phyloP scores from a whole-genome alignment of 2,113 vertebrate species.

The Hippocampus mohnikei region DNA sequence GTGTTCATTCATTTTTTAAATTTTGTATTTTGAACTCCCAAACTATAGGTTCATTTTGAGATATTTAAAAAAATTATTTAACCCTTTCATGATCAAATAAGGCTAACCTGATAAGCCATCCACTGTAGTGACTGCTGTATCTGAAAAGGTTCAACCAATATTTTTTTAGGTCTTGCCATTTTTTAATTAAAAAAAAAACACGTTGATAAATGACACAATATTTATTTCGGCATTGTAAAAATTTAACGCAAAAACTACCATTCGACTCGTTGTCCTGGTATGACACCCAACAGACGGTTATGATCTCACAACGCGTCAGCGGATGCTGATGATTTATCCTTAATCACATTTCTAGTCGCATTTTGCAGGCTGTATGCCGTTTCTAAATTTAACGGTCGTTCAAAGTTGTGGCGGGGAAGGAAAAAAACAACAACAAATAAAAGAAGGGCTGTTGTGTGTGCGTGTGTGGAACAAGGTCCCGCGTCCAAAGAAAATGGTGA shows the following conservation, averaged over 20 bases:
- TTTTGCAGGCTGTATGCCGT: conserved; percentile 14
- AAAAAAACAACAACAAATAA: too few species aligned
- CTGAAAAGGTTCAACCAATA: too few species aligned
- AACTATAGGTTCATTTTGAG: neutral
- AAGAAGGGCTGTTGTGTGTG: neutral
- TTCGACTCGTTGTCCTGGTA: neutral
- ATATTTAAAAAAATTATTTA: too few species aligned
- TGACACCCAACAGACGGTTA: conserved; percentile 18
- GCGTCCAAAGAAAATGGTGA: conserved; percentile 19
- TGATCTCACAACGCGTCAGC: conserved; percentile 26
- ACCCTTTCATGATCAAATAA: too few species aligned
- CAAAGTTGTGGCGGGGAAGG: conserved; percentile 7
- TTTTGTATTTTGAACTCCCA: neutral
- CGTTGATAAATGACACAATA: too few species aligned
- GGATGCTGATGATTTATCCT: conserved; percentile 23
- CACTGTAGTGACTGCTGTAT: too few species aligned
- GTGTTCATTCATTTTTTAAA: neutral
- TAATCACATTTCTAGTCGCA: conserved; percentile 42
- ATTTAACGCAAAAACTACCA: neutral
- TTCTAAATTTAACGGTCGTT: conserved; percentile 26
- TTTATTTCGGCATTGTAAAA: neutral
- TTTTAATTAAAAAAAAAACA: too few species aligned
- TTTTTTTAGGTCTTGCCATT: too few species aligned
- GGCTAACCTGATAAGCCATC: too few species aligned
- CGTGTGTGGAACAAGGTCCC: conserved; percentile 2